phyloP scores from a whole-genome alignment of 37 sponge, comb jelly and placozoan species.

The Theonella swinhoei region DNA sequence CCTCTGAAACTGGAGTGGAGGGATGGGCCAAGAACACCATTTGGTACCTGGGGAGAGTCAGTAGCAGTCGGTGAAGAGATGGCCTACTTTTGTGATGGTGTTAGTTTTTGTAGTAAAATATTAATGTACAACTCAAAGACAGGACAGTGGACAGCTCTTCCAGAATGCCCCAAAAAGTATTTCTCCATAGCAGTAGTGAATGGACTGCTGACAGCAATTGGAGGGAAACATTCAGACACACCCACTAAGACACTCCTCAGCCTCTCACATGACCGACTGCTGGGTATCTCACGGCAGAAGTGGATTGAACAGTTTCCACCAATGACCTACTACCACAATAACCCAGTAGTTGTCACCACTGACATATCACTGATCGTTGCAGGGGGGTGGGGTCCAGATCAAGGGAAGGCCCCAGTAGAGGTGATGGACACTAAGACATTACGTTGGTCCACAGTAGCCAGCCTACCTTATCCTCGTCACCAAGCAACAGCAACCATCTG shows the following conservation, averaged over 20 bases:
- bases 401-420: not conserved
- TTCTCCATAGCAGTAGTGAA: slow-evolving; percentile 20
- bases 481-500: slow-evolving; percentile 4
- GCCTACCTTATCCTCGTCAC: not conserved
- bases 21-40: no score
- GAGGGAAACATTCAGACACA: not conserved
- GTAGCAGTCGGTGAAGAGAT: not conserved
- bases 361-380: not conserved
- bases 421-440: slow-evolving; percentile 15
- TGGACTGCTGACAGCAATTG: not conserved
- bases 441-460: slow-evolving; percentile 14
- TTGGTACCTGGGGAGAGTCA: not conserved
- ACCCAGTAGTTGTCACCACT: not conserved
- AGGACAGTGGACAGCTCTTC: not conserved
- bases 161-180: not conserved
- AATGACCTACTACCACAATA: not conserved
- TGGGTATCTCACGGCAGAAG: no score
- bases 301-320: slow-evolving; percentile 13
- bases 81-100: not conserved
- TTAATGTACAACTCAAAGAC: not conserved
- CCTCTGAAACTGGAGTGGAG: no score
- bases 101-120: not conserved
- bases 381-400: not conserved
- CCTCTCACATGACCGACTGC: not conserved
- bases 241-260: not conserved